Evolutionary conservation across 2,797 vertebrate genomes (phyloP), one percentile per base, ranked within the genome.

Genomic region (Neoniphon sammara): DNA sequence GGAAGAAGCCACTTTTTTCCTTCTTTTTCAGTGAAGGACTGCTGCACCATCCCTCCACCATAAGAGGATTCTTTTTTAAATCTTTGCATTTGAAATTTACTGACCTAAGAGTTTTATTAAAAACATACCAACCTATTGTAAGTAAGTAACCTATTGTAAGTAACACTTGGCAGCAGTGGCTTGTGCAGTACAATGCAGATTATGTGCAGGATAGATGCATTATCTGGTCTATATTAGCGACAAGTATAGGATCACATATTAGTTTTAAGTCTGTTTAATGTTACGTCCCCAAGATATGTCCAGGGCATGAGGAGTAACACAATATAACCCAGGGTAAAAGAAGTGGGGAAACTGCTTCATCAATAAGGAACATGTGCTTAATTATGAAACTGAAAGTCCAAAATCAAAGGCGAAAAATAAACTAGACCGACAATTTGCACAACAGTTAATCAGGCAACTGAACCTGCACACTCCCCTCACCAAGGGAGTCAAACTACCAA

Each of bases 111-210:
- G 27, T 78, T 73, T 44, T 34, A 17, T 10, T 12, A 27, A 71
- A 11, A 55, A 31, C 6, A 6, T 52, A 52, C 60, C 77, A 57
- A 73, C 27, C 57, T 20, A 27, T 39, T 52, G n/a, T n/a, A n/a
- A n/a, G n/a, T n/a, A n/a, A n/a, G n/a, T n/a, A n/a, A n/a, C n/a
- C n/a, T n/a, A n/a, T n/a, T n/a, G n/a, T n/a, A n/a, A n/a, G n/a
- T 14, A 68, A 47, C 27, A 34, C 20, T 11, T 25, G 18, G 34
- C 72, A 53, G 64, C 54, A 53, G 57, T n/a, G 55, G 25, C 60
- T 70, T 44, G 75, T 73, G 52, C 47, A 58, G 27, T 12, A 7
- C 15, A 44, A 78, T 81, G 65, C 52, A 80, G 59, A 83, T 73
- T 60, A 61, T 49, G 61, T 70, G 47, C 31, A 66, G 36, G 49